Base-by-base conservation (phyloP, 1,140 invertebrate genomes). In the Periplaneta americana region DNA sequence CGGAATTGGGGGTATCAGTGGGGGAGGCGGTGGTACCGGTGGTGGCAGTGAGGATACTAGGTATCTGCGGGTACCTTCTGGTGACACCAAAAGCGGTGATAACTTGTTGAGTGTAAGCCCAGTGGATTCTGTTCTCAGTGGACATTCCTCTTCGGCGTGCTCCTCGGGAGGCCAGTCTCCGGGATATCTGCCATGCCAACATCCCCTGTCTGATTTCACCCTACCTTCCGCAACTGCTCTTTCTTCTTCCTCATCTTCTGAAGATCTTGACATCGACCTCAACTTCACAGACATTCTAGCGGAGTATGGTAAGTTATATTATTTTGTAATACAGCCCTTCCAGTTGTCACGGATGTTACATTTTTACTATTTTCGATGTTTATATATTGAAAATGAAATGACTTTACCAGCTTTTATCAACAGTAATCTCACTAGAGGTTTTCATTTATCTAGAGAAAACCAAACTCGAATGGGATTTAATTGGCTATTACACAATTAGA, bases 231-330 rank as follows among this genome's bases (percentile, higher is more conserved):
- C 48, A 15, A 22, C 75, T 0, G 31, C 84, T 1, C 57, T 82
- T 18, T 89, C 90, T 8, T 89, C 90, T 0, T 89, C 89, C 0
- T 91, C 91, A 0, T 91, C 90, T 0, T 88, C 87, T 22, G 91
- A 91, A 74, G 90, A 91, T 79, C 84, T 91, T 10, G 85, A 86
- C 32, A 82, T 83, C 74, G 82, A 84, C n/a, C 80, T 83, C 22
- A 83, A 79, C 77, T 82, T 82, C 22, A 22, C 82, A 22, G 81
- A 57, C 17, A 79, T 83, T 36, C 77, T 78, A 9, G 66, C n/a
- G 0, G 81, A 81, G 34, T 33, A 78, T 17, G 74, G 75, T 81
- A 32, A 81, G 82, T 81, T 66, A n/a, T 15, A 6, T n/a, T n/a
- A n/a, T n/a, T n/a, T n/a, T n/a, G n/a, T n/a, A n/a, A n/a, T n/a